A percentile compares a stretch with the other conserved stretches of the same genome.
Conservation (phyloP, 2,888 invertebrate genomes). For the Agapetus fuscipes region DNA sequence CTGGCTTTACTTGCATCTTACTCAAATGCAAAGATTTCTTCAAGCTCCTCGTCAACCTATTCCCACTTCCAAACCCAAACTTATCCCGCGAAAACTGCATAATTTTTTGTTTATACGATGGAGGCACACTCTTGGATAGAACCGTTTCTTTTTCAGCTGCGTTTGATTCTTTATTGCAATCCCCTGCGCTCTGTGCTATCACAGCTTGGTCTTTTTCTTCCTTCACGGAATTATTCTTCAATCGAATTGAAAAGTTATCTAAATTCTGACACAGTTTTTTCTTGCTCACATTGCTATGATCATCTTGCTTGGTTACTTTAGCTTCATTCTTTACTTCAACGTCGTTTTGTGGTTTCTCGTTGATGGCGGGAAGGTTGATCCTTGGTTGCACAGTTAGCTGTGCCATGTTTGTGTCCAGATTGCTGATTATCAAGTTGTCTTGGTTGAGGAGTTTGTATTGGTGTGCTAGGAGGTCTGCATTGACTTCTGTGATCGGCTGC, state of each 20-base stretch:
- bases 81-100: slow-evolving; percentile 43
- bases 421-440: slow-evolving; percentile 41
- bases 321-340: slow-evolving; percentile 24
- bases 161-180: slow-evolving; percentile 4
- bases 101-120: slow-evolving; percentile 43
- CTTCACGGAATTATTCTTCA: slow-evolving; percentile 24
- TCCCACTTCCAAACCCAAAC: slow-evolving; percentile 39
- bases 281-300: slow-evolving; percentile 30
- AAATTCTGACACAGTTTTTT: slow-evolving; percentile 36
- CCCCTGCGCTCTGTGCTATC: slow-evolving; percentile 4
- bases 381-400: slow-evolving; percentile 27
- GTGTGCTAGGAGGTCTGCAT: slow-evolving; percentile 39
- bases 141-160: slow-evolving; percentile 23
- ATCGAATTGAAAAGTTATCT: slow-evolving; percentile 34
- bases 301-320: slow-evolving; percentile 23
- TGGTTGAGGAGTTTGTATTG: slow-evolving; percentile 43
- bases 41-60: slow-evolving; percentile 39
- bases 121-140: slow-evolving; percentile 43
- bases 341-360: slow-evolving; percentile 26
- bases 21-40: slow-evolving; percentile 43
- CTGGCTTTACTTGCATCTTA: slow-evolving; percentile 38
- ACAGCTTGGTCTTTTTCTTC: slow-evolving; percentile 1
- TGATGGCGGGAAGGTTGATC: slow-evolving; percentile 3
- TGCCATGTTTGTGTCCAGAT: slow-evolving; percentile 43
- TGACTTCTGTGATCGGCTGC: slow-evolving; percentile 38